Evolutionary conservation across 2,797 vertebrate species (phyloP).

Genomic region (Echeneis naucrates): DNA sequence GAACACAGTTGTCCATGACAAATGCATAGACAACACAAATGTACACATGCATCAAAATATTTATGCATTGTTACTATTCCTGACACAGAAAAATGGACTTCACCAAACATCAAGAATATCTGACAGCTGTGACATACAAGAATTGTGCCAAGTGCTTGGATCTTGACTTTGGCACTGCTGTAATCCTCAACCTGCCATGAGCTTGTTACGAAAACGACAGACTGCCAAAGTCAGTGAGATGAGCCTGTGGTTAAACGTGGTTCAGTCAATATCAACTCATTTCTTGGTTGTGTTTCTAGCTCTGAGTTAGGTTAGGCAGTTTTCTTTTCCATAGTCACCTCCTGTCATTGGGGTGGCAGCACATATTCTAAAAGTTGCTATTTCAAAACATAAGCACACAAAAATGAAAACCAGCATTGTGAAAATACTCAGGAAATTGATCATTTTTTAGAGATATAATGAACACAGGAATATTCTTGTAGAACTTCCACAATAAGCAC

Average conservation of each 20-base stretch:
- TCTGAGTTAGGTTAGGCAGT: background rate
- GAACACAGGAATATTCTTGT: background rate
- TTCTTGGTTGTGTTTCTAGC: constrained; percentile 5
- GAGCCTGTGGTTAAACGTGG: constrained; percentile 45
- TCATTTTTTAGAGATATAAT: too few relatives aligned
- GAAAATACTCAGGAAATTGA: background rate
- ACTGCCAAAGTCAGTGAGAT: constrained; percentile 50
- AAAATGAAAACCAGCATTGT: background rate
- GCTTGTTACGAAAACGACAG: constrained; percentile 41
- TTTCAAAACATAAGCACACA: constrained; percentile 1
- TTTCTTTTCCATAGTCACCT: constrained; percentile 5
- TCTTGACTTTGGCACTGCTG: constrained; percentile 51
- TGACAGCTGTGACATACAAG: constrained; percentile 53
- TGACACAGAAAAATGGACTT: constrained; percentile 25
- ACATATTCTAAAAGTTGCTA: background rate
- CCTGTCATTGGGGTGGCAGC: background rate
- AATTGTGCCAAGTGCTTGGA: constrained; percentile 54
- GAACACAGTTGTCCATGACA: constrained; percentile 50
- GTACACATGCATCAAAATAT: constrained; percentile 15
- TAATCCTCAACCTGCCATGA: constrained; percentile 56
- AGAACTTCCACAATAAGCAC: background rate
- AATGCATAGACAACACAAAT: constrained; percentile 29
- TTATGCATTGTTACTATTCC: constrained; percentile 30
- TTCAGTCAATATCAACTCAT: constrained; percentile 10
- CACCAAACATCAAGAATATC: constrained; percentile 30